Evolutionary conservation across 2,888 invertebrate species (phyloP), one percentile per base, ranked within the genome.

Genomic region (Euproctis similis): DNA sequence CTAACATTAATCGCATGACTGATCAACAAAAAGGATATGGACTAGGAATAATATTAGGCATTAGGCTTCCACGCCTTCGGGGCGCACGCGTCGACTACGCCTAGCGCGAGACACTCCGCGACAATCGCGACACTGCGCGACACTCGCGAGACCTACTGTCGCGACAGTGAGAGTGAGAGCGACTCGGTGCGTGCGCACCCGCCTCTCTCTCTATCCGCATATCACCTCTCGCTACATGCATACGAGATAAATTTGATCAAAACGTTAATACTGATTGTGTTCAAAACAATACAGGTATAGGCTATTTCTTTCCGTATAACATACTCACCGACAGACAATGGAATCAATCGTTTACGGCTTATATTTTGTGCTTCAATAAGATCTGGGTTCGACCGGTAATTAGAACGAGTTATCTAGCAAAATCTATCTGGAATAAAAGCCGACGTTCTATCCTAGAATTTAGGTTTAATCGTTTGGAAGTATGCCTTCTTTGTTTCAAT

Each of bases 21-120:
- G 84, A 82, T 82, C 80, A 84, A 82, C 82, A 80, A 82, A 78
- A 82, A 82, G 81, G 82, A 84, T 82, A 84, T 84, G 82, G 82
- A 84, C 82, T 84, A 84, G 84, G 84, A 84, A 81, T 84, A 80
- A 80, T 76, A 78, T 77, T 76, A 81, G 82, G 82, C 84, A 71
- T 76, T 59, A 73, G 76, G 74, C 75, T 70, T 75, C 66, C 71
- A 63, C 68, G 77, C 77, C 80, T 54, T 49, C 62, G 66, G 55
- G 59, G 39, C 46, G 56, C 42, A 54, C 43, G 60, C 59, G 62
- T 47, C 46, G 31, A 31, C 31, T 39, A 46, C 43, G 48, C 14
- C 20, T 2, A 12, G 42, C 10, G 34, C 31, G n/a, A n/a, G n/a
- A n/a, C n/a, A 24, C 20, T 30, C 11, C 3, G 3, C 19, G 19